phyloP scores from a whole-genome alignment of 2,113 vertebrate genomes.

The Erythrocebus patas region DNA sequence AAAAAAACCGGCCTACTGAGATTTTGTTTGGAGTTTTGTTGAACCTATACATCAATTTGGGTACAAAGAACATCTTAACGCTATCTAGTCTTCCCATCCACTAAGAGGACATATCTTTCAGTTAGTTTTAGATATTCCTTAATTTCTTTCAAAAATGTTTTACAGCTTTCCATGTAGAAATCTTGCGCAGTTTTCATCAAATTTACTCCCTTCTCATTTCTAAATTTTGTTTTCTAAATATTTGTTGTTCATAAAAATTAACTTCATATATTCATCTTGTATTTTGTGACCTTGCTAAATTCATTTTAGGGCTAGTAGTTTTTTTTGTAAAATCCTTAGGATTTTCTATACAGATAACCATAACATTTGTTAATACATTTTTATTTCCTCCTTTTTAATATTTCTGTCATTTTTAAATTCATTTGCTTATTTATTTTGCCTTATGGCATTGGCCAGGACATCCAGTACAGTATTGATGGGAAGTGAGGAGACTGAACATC shows the following conservation, averaged over 20 bases:
- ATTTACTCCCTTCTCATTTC: neutral
- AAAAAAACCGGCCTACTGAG: neutral
- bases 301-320: neutral
- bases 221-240: slow-evolving; percentile 5
- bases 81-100: neutral
- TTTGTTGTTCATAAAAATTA: neutral
- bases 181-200: neutral
- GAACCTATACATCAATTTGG: neutral
- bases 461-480: neutral
- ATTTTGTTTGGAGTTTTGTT: neutral
- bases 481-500: neutral
- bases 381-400: neutral
- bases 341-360: neutral
- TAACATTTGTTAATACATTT: neutral
- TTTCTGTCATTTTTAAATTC: neutral
- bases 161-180: neutral
- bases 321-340: neutral
- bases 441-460: neutral
- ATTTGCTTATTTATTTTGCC: neutral
- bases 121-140: neutral
- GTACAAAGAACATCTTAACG: neutral
- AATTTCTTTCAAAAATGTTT: neutral
- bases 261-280: neutral
- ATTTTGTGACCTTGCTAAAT: neutral
- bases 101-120: neutral